Percentiles rank a stretch among this genome's conserved stretches.
Evolutionary conservation across 2,888 invertebrate genomes (phyloP).

Genomic region (Drosophila phalerata): DNA sequence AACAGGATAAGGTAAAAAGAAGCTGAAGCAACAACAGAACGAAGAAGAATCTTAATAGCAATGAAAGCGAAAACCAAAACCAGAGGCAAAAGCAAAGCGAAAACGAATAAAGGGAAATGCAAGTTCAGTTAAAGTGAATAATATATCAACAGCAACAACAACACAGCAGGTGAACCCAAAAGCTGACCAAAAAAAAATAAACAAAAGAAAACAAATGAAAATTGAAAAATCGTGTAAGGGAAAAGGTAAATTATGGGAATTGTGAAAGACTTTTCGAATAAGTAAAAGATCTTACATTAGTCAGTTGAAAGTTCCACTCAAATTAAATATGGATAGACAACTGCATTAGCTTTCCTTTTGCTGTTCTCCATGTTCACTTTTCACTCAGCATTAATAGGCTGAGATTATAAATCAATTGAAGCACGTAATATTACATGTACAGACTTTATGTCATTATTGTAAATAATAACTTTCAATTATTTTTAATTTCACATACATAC

Average conservation of each 20-base stretch:
- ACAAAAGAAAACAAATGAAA: conserved; percentile 19
- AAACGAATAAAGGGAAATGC: conserved; percentile 36
- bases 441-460: too few species aligned
- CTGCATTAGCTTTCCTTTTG: background rate
- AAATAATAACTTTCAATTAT: too few species aligned
- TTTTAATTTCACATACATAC: too few species aligned
- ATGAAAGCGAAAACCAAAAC: conserved; percentile 42
- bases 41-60: conserved; percentile 37
- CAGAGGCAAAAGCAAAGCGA: conserved; percentile 19
- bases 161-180: conserved; percentile 14
- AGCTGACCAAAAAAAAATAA: background rate
- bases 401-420: too few species aligned
- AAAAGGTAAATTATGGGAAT: conserved; percentile 3
- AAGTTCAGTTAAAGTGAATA: conserved; percentile 40
- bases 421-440: too few species aligned
- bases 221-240: conserved; percentile 13
- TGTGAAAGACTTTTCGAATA: background rate
- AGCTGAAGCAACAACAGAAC: conserved; percentile 7
- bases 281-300: background rate
- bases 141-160: conserved; percentile 11
- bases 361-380: background rate
- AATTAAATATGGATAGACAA: background rate
- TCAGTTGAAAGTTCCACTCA: background rate
- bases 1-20: conserved; percentile 41
- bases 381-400: too few species aligned